Evolutionary conservation across 2,797 vertebrate species (phyloP), one percentile per base, ranked within the genome.

Genomic region (Hoplostethus atlanticus): DNA sequence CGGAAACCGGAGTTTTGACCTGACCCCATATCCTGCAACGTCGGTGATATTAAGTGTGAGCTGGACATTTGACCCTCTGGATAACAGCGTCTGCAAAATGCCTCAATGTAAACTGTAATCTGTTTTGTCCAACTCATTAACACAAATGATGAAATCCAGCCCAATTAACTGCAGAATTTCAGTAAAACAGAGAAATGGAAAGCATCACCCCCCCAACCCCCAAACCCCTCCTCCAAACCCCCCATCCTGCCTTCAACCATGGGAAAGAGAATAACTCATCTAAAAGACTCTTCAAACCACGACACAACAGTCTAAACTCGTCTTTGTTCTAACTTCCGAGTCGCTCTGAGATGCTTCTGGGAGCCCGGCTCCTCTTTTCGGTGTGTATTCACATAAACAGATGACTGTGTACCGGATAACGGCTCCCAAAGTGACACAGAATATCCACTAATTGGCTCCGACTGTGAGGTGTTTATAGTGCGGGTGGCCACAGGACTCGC

Each of bases 401-500:
- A 65, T 76, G 61, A 76, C 66, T 71, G 44, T 28, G 50, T 25
- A 6, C 3, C 1, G 11, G 10, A 8, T 64, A 82, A 79, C 6
- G 2, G 38, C 16, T 81, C 70, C 66, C 56, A 64, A 59, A 81
- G 69, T 73, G 64, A 65, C 73, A 73, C 16, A 57, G 80, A 31
- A 46, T 16, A 64, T 44, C 6, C 36, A 46, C 73, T 86, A 82
- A 87, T 82, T 86, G 85, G 64, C 36, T 82, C 77, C 53, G 40
- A 76, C 71, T 63, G 54, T 0, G 34, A 55, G 62, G 1, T 71
- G 56, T 85, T 83, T 80, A 68, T 56, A 76, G 16, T 7, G 66
- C 38, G 30, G 65, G 38, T 55, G 48, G 36, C 10, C 48, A 28
- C 6, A 1, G 7, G 13, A n/a, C 21, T 17, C 6, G 3, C 21